A percentile compares a stretch with the other conserved stretches of the same genome.
phyloP scores from a whole-genome alignment of 1,140 invertebrate genomes.

The Aphaenogaster ashmeadi region DNA sequence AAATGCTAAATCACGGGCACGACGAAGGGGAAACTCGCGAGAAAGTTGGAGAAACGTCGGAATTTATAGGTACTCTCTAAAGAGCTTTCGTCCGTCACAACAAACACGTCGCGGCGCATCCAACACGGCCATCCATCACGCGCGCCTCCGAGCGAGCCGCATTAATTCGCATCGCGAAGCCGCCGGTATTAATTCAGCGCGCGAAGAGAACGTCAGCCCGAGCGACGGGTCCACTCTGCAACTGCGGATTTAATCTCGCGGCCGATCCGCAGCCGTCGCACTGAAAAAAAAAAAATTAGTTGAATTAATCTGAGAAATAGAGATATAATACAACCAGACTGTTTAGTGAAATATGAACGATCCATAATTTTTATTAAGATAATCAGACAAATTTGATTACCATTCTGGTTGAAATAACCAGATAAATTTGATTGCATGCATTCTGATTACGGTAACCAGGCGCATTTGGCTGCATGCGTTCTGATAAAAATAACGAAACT shows the following conservation, averaged over 20 bases:
- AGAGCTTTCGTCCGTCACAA: slow-evolving; percentile 78
- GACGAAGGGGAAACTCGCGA: slow-evolving; percentile 12
- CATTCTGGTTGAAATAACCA: too few relatives aligned
- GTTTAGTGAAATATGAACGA: too few relatives aligned
- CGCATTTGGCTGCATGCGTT: too few relatives aligned
- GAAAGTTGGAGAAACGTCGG: slow-evolving; percentile 69
- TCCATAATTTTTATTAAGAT: too few relatives aligned
- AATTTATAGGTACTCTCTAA: slow-evolving; percentile 75
- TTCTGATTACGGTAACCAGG: too few relatives aligned
- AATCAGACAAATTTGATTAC: too few relatives aligned
- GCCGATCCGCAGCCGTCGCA: too few relatives aligned
- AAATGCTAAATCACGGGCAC: slow-evolving; percentile 66
- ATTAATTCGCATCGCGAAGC: slow-evolving; percentile 48
- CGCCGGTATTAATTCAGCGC: slow-evolving; percentile 16
- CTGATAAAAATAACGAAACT: too few relatives aligned
- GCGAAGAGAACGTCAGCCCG: not conserved
- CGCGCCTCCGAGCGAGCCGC: not conserved
- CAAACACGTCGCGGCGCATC: slow-evolving; percentile 74
- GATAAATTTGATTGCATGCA: too few relatives aligned
- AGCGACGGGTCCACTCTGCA: not conserved
- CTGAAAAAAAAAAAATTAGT: too few relatives aligned
- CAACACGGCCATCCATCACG: slow-evolving; percentile 68
- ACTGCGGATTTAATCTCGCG: not conserved
- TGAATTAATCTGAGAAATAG: too few relatives aligned
- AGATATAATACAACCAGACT: too few relatives aligned